Evolutionary conservation across 1,140 invertebrate species (phyloP).

Genomic region (Drosophila obscura): DNA sequence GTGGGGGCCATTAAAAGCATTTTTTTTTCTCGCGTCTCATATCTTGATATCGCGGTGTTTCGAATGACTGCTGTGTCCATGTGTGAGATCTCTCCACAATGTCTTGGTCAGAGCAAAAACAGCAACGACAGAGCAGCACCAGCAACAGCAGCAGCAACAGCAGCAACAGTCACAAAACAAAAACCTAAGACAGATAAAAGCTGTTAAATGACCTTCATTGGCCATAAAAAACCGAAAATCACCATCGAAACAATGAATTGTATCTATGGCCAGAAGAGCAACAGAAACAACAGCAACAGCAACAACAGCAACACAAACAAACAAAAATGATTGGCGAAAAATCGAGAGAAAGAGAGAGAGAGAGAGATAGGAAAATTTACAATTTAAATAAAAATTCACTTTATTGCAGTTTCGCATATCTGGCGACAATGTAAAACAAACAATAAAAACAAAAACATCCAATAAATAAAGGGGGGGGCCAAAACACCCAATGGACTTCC

Average conservation of each 20-base stretch:
- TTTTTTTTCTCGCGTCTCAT: conserved; percentile 22
- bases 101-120: conserved; percentile 14
- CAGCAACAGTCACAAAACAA: conserved; percentile 24
- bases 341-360: neutral
- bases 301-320: conserved; percentile 19
- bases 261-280: conserved; percentile 63
- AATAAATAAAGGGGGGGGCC: conserved; percentile 65
- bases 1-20: conserved; percentile 35
- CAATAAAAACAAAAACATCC: conserved; percentile 58
- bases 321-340: conserved; percentile 22
- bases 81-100: conserved; percentile 19
- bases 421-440: conserved; percentile 77
- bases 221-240: conserved; percentile 76
- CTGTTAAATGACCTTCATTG: conserved; percentile 77
- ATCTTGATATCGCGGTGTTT: too few relatives aligned
- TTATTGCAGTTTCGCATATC: conserved; percentile 77
- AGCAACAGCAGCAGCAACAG: conserved; percentile 23
- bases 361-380: conserved; percentile 54
- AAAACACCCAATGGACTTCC: conserved; percentile 61
- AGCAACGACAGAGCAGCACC: conserved; percentile 2
- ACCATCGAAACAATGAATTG: conserved; percentile 70
- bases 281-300: conserved; percentile 21
- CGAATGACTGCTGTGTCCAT: conserved; percentile 5
- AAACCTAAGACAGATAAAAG: conserved; percentile 65
- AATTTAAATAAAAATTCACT: conserved; percentile 76